Conservation (phyloP, 1,140 invertebrate genomes). For the Brachionus koreanus region DNA sequence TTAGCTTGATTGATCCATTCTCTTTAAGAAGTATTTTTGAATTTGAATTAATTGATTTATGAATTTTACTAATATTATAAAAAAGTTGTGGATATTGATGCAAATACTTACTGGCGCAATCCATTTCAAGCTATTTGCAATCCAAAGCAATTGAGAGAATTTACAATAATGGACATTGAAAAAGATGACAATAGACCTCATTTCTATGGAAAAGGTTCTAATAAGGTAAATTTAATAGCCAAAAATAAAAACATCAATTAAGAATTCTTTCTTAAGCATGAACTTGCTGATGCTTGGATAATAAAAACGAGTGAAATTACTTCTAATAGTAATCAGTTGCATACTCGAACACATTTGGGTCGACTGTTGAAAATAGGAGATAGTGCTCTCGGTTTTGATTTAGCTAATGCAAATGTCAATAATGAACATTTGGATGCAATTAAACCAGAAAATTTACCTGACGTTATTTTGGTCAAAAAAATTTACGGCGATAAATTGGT, state of each 20-base stretch:
- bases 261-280: conserved; percentile 65
- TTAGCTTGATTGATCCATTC: conserved; percentile 88
- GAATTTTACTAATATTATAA: not conserved
- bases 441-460: conserved; percentile 69
- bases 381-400: conserved; percentile 80
- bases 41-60: not conserved
- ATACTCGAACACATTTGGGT: conserved; percentile 79
- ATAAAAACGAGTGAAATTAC: conserved; percentile 83
- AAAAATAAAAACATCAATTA: conserved; percentile 7
- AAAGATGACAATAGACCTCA: conserved; percentile 67
- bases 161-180: conserved; percentile 90
- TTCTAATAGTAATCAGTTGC: conserved; percentile 61
- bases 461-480: conserved; percentile 90
- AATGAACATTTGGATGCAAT: conserved; percentile 77
- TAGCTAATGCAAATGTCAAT: conserved; percentile 83
- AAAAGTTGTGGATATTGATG: conserved; percentile 78
- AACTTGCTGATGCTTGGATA: conserved; percentile 86
- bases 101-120: conserved; percentile 75
- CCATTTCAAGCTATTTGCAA: conserved; percentile 81
- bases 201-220: conserved; percentile 47
- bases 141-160: conserved; percentile 85
- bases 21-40: conserved; percentile 73
- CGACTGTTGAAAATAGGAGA: conserved; percentile 88
- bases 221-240: conserved; percentile 49
- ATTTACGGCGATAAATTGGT: conserved; percentile 71